Conservation (phyloP, 2,888 invertebrate species). For the Artemia sinica region DNA sequence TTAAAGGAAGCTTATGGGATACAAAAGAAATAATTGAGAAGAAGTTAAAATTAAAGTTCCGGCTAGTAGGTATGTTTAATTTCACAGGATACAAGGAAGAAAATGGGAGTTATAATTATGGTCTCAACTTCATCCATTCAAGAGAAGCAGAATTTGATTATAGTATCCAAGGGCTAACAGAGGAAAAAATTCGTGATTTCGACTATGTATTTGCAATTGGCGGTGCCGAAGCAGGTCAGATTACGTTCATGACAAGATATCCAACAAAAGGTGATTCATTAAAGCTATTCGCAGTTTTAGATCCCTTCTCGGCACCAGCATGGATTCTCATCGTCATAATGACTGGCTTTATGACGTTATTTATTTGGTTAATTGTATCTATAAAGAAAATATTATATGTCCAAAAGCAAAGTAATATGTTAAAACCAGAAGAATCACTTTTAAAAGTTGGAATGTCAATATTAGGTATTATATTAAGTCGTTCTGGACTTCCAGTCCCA, state of each 20-base stretch:
- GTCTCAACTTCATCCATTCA: not conserved
- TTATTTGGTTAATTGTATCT: not conserved
- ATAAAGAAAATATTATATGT: not conserved
- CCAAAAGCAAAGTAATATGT: too few species aligned
- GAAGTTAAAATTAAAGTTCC: not conserved
- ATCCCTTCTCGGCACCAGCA: not conserved
- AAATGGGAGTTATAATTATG: slow-evolving; percentile 6
- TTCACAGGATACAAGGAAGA: not conserved
- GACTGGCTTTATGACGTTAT: not conserved
- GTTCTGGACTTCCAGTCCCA: not conserved
- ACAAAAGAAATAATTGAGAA: not conserved
- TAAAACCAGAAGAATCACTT: too few species aligned
- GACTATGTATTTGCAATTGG: not conserved
- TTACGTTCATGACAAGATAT: not conserved
- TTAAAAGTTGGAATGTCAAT: not conserved
- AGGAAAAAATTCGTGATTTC: not conserved
- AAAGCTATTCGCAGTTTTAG: not conserved
- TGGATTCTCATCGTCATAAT: not conserved
- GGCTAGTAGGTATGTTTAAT: not conserved
- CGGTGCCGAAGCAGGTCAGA: slow-evolving; percentile 1
- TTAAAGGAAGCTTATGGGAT: not conserved
- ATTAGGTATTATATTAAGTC: not conserved
- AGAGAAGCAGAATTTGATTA: not conserved
- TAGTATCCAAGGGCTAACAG: not conserved
- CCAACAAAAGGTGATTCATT: not conserved